Conservation (phyloP, 2,113 vertebrate genomes). For the Loxodonta africana region DNA sequence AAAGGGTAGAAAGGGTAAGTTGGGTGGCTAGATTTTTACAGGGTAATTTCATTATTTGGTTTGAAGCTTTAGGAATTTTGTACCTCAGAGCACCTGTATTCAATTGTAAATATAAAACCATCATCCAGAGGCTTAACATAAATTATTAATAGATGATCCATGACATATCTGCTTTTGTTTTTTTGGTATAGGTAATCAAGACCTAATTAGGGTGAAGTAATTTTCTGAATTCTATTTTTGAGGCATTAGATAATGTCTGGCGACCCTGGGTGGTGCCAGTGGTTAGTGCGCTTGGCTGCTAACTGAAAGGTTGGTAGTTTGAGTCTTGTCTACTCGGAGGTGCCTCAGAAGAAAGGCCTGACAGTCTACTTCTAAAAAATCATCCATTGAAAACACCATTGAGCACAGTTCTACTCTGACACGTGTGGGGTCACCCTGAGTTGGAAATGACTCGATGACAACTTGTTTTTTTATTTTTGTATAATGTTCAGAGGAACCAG, state of each 20-base stretch:
- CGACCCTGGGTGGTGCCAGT: neutral
- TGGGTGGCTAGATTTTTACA: neutral
- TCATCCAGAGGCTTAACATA: neutral
- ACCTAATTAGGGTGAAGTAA: constrained; percentile 53
- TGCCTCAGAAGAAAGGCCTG: neutral
- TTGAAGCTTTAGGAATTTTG: constrained; percentile 60
- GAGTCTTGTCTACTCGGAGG: neutral
- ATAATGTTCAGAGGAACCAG: constrained; percentile 42
- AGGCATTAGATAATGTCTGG: constrained; percentile 8
- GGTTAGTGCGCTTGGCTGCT: neutral
- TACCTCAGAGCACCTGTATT: constrained; percentile 1
- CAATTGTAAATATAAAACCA: constrained; percentile 51
- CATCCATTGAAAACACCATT: neutral
- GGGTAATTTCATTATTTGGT: constrained; percentile 37
- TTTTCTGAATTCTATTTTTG: constrained; percentile 61
- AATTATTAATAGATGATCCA: constrained; percentile 50
- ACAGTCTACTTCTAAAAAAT: neutral
- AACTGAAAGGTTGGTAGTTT: neutral
- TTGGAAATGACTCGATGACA: neutral
- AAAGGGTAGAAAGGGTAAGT: neutral
- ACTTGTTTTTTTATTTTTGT: neutral
- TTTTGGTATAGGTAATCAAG: neutral
- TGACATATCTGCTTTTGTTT: neutral
- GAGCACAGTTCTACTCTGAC: neutral
- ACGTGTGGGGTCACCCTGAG: neutral